phyloP scores from a whole-genome alignment of 2,113 vertebrate species.

The Axis porcinus region DNA sequence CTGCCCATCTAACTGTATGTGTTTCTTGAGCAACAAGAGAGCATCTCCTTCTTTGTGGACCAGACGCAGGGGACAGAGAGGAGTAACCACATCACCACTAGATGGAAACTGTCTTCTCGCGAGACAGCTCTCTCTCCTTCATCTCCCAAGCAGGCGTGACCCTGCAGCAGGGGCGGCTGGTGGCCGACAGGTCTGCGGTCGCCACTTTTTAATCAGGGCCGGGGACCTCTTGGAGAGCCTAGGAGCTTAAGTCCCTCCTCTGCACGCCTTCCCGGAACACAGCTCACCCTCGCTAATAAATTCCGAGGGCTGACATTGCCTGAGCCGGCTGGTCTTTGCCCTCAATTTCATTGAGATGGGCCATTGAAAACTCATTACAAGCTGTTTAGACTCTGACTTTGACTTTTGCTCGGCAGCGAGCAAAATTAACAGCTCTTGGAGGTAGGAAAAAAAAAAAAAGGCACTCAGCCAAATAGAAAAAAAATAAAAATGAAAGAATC shows the following conservation, averaged over 20 bases:
- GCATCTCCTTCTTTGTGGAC: neutral
- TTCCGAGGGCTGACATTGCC: conserved; percentile 83
- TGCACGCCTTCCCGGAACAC: conserved; percentile 61
- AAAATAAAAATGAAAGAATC: conserved; percentile 68
- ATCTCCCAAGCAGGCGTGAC: neutral
- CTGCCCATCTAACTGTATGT: neutral
- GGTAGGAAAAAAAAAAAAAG: conserved; percentile 76
- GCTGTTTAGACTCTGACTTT: conserved; percentile 92
- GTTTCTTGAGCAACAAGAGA: neutral
- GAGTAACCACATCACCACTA: neutral
- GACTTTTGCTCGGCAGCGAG: conserved; percentile 89
- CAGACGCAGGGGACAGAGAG: neutral
- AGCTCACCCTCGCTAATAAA: conserved; percentile 82
- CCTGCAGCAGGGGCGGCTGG: neutral
- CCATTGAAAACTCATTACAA: conserved; percentile 93
- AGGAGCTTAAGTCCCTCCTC: conserved; percentile 62
- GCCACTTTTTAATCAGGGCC: conserved; percentile 40
- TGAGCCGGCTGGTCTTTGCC: conserved; percentile 88
- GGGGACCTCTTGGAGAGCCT: conserved; percentile 34
- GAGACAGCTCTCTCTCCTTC: neutral
- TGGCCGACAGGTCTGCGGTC: neutral
- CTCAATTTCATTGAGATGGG: conserved; percentile 91
- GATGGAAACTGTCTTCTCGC: neutral
- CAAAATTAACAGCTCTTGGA: conserved; percentile 91
- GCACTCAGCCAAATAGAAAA: conserved; percentile 81